A percentile compares a stretch with the other conserved stretches of the same genome.
Evolutionary conservation across 2,888 invertebrate genomes (phyloP).

Genomic region (Slavum lentiscoides): DNA sequence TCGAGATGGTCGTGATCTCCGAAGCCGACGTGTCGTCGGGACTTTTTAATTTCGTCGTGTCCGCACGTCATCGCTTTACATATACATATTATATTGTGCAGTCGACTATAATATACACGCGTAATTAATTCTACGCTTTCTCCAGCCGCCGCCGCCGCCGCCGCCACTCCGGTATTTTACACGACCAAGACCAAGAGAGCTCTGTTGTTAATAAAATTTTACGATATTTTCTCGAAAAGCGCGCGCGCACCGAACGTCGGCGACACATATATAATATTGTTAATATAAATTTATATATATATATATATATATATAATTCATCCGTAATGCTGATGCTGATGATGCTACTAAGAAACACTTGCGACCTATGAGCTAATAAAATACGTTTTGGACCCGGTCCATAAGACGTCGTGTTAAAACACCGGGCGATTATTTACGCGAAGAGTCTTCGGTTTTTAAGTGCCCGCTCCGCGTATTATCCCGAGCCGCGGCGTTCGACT

Average conservation of each 20-base stretch:
- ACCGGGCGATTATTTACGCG: constrained; percentile 37
- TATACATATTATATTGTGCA: no score
- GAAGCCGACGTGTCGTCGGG: constrained; percentile 31
- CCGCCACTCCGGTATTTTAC: background rate
- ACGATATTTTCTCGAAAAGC: constrained; percentile 29
- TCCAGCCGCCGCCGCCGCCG: background rate
- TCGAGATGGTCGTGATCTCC: constrained; percentile 27
- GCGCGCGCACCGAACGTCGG: background rate
- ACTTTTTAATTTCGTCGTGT: constrained; percentile 51
- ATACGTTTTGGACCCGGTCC: constrained; percentile 43
- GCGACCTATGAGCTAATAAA: constrained; percentile 41
- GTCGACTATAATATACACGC: background rate
- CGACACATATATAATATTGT: background rate
- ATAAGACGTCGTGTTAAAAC: constrained; percentile 22
- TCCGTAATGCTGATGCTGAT: background rate
- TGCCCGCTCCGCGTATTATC: background rate
- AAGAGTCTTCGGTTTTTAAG: constrained; percentile 42
- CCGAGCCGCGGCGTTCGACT: no score
- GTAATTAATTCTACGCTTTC: constrained; percentile 39
- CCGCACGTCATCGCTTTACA: constrained; percentile 33
- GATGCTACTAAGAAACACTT: constrained; percentile 3
- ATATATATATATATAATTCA: background rate
- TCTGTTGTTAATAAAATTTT: constrained; percentile 33
- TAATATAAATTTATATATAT: background rate
- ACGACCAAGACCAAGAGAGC: no score